Conservation (phyloP, 2,113 vertebrate genomes). For the Eretmochelys imbricata region DNA sequence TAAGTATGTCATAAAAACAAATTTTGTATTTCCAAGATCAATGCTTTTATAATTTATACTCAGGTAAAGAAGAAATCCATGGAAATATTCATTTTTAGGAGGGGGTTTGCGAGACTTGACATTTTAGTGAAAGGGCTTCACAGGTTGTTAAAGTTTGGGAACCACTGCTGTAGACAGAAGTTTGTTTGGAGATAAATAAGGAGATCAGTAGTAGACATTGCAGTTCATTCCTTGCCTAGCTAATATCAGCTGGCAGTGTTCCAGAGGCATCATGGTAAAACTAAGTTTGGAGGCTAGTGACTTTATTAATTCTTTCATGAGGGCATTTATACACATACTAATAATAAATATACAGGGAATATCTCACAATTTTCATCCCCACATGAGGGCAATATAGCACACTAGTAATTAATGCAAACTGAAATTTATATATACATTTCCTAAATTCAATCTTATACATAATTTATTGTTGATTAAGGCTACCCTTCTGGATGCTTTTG, state of each 20-base stretch:
- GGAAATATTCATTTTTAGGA: too few species aligned
- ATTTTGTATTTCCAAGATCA: too few species aligned
- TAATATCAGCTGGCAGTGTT: conserved; percentile 47
- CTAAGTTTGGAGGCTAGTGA: neutral
- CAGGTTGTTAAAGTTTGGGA: too few species aligned
- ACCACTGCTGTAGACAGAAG: neutral
- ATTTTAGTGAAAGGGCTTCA: too few species aligned
- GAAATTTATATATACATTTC: neutral
- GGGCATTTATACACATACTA: conserved; percentile 41
- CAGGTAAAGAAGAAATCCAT: too few species aligned
- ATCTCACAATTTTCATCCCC: neutral
- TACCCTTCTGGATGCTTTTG: neutral
- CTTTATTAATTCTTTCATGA: conserved; percentile 50
- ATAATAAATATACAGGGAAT: conserved; percentile 50
- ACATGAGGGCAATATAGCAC: neutral
- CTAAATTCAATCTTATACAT: neutral
- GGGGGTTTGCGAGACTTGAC: too few species aligned
- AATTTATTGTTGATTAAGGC: neutral
- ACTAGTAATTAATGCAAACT: neutral
- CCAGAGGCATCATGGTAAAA: neutral
- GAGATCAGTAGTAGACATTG: conserved; percentile 11
- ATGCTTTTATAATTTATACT: too few species aligned
- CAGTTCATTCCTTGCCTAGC: conserved; percentile 5
- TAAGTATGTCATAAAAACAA: too few species aligned
- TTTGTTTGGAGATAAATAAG: too few species aligned